phyloP scores from a whole-genome alignment of 2,888 invertebrate species.

The Strigamia maritima region DNA sequence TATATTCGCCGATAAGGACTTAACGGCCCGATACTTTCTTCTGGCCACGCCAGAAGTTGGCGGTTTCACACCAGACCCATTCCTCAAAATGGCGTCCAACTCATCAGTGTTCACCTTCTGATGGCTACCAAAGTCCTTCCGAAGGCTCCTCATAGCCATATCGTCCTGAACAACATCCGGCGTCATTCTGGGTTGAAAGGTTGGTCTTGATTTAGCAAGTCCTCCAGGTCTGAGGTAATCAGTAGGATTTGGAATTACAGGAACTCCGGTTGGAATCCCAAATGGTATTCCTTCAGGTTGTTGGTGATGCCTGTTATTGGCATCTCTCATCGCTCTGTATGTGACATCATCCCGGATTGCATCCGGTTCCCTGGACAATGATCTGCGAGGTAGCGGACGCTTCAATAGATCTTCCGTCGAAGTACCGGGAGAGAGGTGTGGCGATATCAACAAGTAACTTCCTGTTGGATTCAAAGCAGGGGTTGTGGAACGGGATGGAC shows the following conservation, averaged over 20 bases:
- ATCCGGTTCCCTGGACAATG: conserved; percentile 59
- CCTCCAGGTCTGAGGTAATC: conserved; percentile 63
- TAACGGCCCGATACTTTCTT: conserved; percentile 73
- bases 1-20: conserved; percentile 80
- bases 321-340: conserved; percentile 73
- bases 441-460: conserved; percentile 69
- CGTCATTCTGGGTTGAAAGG: conserved; percentile 65
- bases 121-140: conserved; percentile 63
- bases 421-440: conserved; percentile 57
- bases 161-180: conserved; percentile 85
- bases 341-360: conserved; percentile 78
- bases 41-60: conserved; percentile 50
- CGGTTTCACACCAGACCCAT: conserved; percentile 15
- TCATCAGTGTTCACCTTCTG: conserved; percentile 44
- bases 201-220: conserved; percentile 60
- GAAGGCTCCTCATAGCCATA: conserved; percentile 75
- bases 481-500: conserved; percentile 45
- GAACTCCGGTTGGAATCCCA: conserved; percentile 82
- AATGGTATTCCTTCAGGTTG: conserved; percentile 69
- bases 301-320: conserved; percentile 69
- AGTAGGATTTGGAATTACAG: conserved; percentile 72
- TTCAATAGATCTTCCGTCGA: conserved; percentile 38
- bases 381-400: neutral
- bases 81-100: conserved; percentile 43
- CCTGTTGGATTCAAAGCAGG: conserved; percentile 19